Conservation (phyloP, 1,140 invertebrate genomes). For the Trichogramma pretiosum region DNA sequence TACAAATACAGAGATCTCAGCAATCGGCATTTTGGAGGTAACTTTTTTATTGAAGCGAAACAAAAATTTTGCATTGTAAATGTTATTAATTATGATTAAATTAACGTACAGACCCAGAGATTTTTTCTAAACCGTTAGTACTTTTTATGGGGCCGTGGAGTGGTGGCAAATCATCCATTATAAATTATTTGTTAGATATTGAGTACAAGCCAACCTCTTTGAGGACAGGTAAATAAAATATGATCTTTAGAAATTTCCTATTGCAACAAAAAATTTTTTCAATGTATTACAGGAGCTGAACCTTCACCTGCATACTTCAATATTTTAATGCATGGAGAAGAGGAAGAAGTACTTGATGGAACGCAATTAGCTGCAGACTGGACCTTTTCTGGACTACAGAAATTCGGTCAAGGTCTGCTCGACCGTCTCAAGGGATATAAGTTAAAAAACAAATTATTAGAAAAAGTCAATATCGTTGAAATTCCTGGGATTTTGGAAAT, state of each 20-base stretch:
- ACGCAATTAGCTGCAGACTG: constrained; percentile 87
- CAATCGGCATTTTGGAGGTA: constrained; percentile 79
- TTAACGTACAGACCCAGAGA: constrained; percentile 67
- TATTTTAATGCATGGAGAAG: constrained; percentile 80
- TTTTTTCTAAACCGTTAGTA: constrained; percentile 87
- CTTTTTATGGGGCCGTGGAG: constrained; percentile 94
- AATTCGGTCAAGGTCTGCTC: constrained; percentile 87
- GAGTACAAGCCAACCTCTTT: constrained; percentile 75
- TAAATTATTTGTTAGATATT: constrained; percentile 84
- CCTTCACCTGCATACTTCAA: constrained; percentile 91
- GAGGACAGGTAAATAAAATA: constrained; percentile 63
- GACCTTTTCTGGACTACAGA: constrained; percentile 87
- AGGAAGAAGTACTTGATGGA: constrained; percentile 76
- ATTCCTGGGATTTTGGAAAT: constrained; percentile 93
- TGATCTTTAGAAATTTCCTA: not conserved
- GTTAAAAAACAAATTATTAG: constrained; percentile 73
- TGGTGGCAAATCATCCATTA: constrained; percentile 87
- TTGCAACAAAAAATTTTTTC: constrained; percentile 1
- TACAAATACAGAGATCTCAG: constrained; percentile 90
- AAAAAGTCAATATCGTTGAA: constrained; percentile 93
- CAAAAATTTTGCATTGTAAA: not conserved
- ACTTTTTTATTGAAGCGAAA: constrained; percentile 6
- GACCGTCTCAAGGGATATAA: constrained; percentile 77
- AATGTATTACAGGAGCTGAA: constrained; percentile 64
- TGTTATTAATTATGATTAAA: not conserved